Percentiles rank a stretch among this genome's conserved stretches.
phyloP scores from a whole-genome alignment of 2,797 vertebrate species.

The Falco cherrug region DNA sequence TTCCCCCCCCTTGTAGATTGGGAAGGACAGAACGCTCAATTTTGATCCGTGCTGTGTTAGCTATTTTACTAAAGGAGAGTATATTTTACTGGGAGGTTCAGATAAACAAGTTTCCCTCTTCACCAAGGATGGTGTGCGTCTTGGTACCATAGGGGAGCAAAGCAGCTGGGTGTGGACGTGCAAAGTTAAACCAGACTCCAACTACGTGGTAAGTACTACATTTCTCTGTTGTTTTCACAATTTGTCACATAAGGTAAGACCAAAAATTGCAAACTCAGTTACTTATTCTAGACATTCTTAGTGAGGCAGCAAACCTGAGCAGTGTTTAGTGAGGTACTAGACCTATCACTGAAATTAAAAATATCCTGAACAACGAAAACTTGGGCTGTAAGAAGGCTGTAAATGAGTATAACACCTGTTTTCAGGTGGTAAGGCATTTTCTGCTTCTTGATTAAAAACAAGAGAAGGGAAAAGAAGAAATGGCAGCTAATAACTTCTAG shows the following conservation, averaged over 20 bases:
- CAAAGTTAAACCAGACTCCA: slow-evolving; percentile 93
- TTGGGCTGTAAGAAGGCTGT: not conserved
- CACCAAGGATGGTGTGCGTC: slow-evolving; percentile 93
- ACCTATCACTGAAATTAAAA: not conserved
- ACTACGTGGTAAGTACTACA: slow-evolving; percentile 89
- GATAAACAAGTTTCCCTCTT: slow-evolving; percentile 95
- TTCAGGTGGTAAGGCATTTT: not conserved
- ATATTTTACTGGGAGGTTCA: slow-evolving; percentile 93
- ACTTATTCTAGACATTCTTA: not conserved
- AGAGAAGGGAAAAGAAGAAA: not conserved
- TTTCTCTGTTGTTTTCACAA: not conserved
- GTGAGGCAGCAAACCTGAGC: not conserved
- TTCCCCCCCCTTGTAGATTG: slow-evolving; percentile 80
- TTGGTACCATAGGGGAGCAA: slow-evolving; percentile 91
- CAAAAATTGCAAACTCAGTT: not conserved
- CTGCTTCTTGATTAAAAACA: not conserved
- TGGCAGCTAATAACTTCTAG: not conserved
- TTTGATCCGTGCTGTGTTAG: slow-evolving; percentile 97
- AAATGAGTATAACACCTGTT: not conserved
- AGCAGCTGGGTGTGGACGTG: slow-evolving; percentile 96
- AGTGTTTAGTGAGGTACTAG: not conserved
- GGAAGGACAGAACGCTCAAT: slow-evolving; percentile 89
- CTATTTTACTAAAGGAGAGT: slow-evolving; percentile 97
- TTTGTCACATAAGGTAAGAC: not conserved
- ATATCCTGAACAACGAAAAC: not conserved